These are phyloP conservation scores for Callorhinus ursinus DNA, from an alignment of 2,113 vertebrate genomes.

Conservation along the genomic window DNA sequence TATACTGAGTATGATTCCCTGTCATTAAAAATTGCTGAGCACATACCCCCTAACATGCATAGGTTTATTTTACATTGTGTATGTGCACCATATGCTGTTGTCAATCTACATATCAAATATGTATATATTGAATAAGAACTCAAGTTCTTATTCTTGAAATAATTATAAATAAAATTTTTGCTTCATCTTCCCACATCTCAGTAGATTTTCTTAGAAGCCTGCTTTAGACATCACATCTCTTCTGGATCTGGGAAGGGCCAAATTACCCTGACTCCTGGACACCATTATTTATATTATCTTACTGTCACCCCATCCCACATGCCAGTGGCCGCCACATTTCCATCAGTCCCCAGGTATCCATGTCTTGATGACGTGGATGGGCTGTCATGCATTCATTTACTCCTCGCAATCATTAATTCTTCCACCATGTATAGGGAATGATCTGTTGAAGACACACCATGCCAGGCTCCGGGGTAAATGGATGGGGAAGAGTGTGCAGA, in stretches of 20 bases:
- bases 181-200: background rate
- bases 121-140: background rate
- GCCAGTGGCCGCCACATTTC: fast-evolving
- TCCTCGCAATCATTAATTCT: background rate
- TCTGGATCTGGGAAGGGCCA: background rate
- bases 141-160: background rate
- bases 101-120: background rate
- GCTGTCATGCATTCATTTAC: too few species aligned
- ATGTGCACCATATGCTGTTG: background rate
- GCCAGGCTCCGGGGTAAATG: background rate
- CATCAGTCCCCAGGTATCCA: background rate
- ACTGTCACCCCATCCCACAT: background rate
- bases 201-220: background rate
- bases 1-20: background rate
- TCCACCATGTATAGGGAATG: background rate
- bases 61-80: background rate
- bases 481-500: background rate
- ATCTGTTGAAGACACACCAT: background rate
- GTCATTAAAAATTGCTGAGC: background rate
- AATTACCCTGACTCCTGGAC: background rate
- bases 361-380: background rate
- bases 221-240: background rate
- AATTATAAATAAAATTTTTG: background rate
- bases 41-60: fast-evolving
- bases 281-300: background rate